Base-by-base conservation (phyloP, 2,888 invertebrate species). In the Caenorhabditis becei region DNA sequence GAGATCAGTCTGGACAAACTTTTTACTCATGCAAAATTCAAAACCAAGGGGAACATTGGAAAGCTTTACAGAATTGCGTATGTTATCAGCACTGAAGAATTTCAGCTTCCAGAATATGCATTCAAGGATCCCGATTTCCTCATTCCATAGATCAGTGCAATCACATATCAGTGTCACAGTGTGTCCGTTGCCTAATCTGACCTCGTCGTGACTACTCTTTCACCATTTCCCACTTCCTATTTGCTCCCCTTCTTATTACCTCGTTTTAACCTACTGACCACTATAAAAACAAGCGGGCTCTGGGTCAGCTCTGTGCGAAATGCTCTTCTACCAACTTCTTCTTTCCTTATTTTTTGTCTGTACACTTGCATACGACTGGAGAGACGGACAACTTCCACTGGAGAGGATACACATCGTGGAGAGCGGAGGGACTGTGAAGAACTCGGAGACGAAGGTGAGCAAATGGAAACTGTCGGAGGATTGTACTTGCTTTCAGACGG, bases 351-450 rank as follows among this genome's bases (percentile, higher is more conserved):
- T 53, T 26, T 10, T 37, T 14, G 1, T 41, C 28, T 20, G 44
- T 14, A 23, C 26, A 5, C 24, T 51, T 14, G 35, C 53, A 11
- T 74, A 74, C 47, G 74, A 74, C n/a, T 74, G 58, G 65, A 56
- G 65, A 37, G 74, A 74, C 37, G 74, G 74, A 18, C 74, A 74
- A 49, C 37, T 74, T 18, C 74, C 74, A 32, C 28, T 74, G 58
- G 74, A 74, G 41, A 26, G 74, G 35, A 16, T 74, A 16, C 41
- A 28, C 18, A 41, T 62, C 0, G 47, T 41, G 8, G 51, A 51
- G 32, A 37, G 14, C 35, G 49, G 18, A 26, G 7, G 18, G 8
- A n/a, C 24, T 0, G 53, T 28, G 11, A 70, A 70, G 49, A 70
- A 70, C 23, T 61, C 70, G 10, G 70, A 61, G 41, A 41, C 61